Percentiles rank a stretch among this genome's conserved stretches.
These are phyloP conservation scores for Australoheros scitulus DNA, from an alignment of 2,113 vertebrate genomes.

Conservation along the genomic window DNA sequence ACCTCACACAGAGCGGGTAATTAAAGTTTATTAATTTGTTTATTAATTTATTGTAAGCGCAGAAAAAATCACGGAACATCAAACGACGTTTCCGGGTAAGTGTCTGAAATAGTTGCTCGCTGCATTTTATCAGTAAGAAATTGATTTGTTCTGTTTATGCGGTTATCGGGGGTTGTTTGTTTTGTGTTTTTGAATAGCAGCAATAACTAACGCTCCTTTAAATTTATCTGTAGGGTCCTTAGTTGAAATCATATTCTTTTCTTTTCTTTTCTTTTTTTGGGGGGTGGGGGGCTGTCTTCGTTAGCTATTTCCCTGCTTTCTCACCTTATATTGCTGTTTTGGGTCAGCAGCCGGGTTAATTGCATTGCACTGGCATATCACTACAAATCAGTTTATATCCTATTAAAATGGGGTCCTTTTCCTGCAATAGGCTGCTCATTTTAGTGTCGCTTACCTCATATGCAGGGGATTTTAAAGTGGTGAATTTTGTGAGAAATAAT, in stretches of 20 bases:
- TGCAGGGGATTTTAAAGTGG: not conserved
- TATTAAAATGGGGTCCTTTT: not conserved
- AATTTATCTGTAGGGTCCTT: not conserved
- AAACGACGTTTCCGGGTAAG: conserved; percentile 30
- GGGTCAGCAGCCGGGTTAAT: not conserved
- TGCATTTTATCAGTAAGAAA: not conserved
- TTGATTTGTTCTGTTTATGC: not conserved
- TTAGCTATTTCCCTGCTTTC: not conserved
- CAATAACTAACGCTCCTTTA: not conserved
- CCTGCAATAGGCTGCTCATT: not conserved
- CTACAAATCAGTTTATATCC: not conserved
- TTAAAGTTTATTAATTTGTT: not conserved
- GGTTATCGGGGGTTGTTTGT: not conserved
- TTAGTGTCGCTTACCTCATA: not conserved
- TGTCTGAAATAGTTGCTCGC: not conserved
- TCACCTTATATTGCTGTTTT: not conserved
- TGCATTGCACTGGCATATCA: not conserved
- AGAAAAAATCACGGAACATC: not conserved
- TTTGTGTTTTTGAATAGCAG: not conserved
- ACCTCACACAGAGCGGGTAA: not conserved
- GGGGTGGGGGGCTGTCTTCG: no score
- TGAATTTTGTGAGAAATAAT: not conserved
- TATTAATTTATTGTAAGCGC: not conserved
- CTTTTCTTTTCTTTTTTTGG: not conserved
- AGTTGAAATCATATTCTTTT: not conserved